Evolutionary conservation across 2,113 vertebrate genomes (phyloP).

Genomic region (Daubentonia madagascariensis): DNA sequence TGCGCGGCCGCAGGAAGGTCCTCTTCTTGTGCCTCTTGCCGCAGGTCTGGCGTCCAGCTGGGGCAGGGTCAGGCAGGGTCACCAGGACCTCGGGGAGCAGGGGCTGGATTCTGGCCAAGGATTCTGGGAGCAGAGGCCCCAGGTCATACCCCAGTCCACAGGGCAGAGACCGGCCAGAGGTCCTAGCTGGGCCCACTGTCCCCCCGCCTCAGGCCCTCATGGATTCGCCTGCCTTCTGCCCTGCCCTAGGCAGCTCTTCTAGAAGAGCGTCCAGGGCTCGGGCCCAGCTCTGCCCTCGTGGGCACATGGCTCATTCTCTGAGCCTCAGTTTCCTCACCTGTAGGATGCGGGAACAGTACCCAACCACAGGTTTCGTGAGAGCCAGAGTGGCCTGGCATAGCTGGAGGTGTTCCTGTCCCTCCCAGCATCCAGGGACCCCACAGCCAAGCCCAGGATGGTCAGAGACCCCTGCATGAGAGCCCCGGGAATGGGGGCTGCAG

Average conservation of each 20-base stretch:
- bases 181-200: neutral
- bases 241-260: neutral
- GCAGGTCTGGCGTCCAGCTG: constrained; percentile 75
- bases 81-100: neutral
- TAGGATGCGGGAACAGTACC: neutral
- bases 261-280: neutral
- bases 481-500: neutral
- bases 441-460: neutral
- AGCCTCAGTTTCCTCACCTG: neutral
- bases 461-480: neutral
- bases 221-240: rapidly evolving
- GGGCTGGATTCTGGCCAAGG: neutral
- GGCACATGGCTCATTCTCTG: neutral
- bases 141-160: neutral
- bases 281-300: neutral
- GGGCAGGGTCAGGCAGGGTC: neutral
- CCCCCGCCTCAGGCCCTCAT: neutral
- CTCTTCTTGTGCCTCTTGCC: constrained; percentile 92
- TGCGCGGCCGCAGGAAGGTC: constrained; percentile 85
- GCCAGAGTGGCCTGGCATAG: neutral
- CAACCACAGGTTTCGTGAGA: neutral
- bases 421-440: neutral
- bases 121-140: neutral
- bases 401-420: neutral
- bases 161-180: neutral